A percentile compares a stretch with the other conserved stretches of the same genome.
Conservation (phyloP, 2,888 invertebrate species). For the Clivina fossor region DNA sequence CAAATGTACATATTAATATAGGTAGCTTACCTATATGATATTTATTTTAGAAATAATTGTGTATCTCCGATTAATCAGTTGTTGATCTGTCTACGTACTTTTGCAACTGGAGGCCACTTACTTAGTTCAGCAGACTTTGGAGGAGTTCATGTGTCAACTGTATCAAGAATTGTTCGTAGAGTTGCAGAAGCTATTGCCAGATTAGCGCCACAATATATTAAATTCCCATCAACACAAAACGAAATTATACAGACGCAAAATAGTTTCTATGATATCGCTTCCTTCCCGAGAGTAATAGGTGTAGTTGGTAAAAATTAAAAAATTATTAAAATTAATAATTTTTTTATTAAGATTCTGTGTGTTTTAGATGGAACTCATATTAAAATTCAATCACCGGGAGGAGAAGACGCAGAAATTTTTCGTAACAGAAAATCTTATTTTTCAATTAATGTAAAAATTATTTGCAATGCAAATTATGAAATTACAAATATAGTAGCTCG, state of each 20-base stretch:
- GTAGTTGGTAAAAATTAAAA: constrained; percentile 19
- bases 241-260: constrained; percentile 13
- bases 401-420: constrained; percentile 39
- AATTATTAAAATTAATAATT: background rate
- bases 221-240: constrained; percentile 16
- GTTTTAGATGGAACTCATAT: constrained; percentile 39
- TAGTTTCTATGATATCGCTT: constrained; percentile 16
- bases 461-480: constrained; percentile 22
- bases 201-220: constrained; percentile 9
- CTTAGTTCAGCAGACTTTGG: constrained; percentile 16
- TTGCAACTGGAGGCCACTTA: constrained; percentile 16
- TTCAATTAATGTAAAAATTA: constrained; percentile 42
- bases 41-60: constrained; percentile 23
- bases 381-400: constrained; percentile 40
- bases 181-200: constrained; percentile 24
- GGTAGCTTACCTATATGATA: background rate
- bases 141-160: constrained; percentile 15
- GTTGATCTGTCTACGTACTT: constrained; percentile 13
- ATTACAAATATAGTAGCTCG: constrained; percentile 42
- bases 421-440: constrained; percentile 41
- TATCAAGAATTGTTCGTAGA: constrained; percentile 18
- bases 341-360: too few relatives aligned
- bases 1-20: too few relatives aligned
- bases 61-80: constrained; percentile 29
- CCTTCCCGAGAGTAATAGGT: constrained; percentile 26